Base-by-base conservation (phyloP, 2,113 vertebrate species). In the Callipepla squamata region DNA sequence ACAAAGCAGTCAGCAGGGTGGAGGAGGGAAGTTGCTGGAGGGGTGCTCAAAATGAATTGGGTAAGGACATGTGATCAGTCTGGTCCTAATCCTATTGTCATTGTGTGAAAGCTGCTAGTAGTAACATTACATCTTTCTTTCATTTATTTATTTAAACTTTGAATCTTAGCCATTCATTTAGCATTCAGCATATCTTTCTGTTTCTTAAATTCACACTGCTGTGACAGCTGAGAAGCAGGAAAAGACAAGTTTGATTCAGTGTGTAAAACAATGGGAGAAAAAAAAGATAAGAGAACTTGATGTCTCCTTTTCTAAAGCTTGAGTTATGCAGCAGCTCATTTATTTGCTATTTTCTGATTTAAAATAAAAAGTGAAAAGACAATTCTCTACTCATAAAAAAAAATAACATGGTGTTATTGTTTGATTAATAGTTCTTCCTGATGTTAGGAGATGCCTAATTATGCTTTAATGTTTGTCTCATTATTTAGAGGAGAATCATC, bases 371-470 rank as follows among this genome's bases (percentile, higher is more conserved):
- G 87, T 90, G 90, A 94, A 97, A 97, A 94, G 76, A 25, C 3
- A 80, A 68, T 85, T 73, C 87, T 93, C 73, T 80, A 80, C 88
- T 85, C 47, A 10, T 90, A 86, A 95, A 87, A 95, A 95, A 91
- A 65, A 1, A 28, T 9, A 26, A 53, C 20, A 76, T 48, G 51
- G 76, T 95, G 91, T 78, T 94, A 95, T 66, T 95, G 53, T 97
- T 96, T 98, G 97, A 97, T 97, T 95, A 97, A 96, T 84, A 40
- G 83, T 62, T 90, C 73, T 25, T 48, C 50, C 68, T 94, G 93
- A 91, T 94, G 85, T 93, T 92, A 96, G 93, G 83, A 95, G 91
- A 95, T 95, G 80, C 85, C 92, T 97, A 97, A 98, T 98, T 98
- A 97, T 94, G 91, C 92, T 94, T 89, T 69, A 53, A 3, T 80